phyloP scores from a whole-genome alignment of 1,140 invertebrate species.

The Formica exsecta region DNA sequence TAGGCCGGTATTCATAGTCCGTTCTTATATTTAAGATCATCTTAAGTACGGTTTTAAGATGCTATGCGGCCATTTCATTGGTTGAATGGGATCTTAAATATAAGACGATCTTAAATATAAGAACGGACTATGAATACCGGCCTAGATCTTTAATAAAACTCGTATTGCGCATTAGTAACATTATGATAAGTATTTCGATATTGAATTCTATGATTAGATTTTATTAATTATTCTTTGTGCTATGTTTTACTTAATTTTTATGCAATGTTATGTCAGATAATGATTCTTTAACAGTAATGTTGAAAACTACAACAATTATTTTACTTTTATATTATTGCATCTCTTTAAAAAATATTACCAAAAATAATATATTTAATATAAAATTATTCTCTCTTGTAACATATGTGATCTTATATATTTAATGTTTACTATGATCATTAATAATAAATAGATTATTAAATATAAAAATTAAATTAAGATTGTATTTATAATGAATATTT shows the following conservation, averaged over 20 bases:
- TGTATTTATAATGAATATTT: neutral
- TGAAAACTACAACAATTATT: neutral
- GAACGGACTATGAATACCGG: too few relatives aligned
- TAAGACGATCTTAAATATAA: too few relatives aligned
- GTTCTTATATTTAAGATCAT: too few relatives aligned
- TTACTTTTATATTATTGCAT: conserved; percentile 15
- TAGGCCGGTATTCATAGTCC: neutral
- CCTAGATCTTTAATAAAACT: neutral
- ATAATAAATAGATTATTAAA: neutral
- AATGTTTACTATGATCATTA: neutral
- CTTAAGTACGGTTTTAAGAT: too few relatives aligned
- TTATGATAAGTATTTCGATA: conserved; percentile 47
- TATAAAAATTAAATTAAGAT: neutral
- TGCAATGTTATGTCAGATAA: neutral
- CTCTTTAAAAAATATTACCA: conserved; percentile 12
- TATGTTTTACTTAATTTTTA: conserved; percentile 12
- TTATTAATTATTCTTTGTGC: neutral
- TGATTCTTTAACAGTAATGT: neutral
- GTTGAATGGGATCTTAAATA: too few relatives aligned
- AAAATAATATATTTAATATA: neutral
- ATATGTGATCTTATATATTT: conserved; percentile 8
- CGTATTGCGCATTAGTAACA: neutral
- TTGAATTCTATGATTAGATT: conserved; percentile 14
- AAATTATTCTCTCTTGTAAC: conserved; percentile 18
- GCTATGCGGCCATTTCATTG: too few relatives aligned